Conservation (phyloP, 2,888 invertebrate genomes). For the Drosophila eohydei region DNA sequence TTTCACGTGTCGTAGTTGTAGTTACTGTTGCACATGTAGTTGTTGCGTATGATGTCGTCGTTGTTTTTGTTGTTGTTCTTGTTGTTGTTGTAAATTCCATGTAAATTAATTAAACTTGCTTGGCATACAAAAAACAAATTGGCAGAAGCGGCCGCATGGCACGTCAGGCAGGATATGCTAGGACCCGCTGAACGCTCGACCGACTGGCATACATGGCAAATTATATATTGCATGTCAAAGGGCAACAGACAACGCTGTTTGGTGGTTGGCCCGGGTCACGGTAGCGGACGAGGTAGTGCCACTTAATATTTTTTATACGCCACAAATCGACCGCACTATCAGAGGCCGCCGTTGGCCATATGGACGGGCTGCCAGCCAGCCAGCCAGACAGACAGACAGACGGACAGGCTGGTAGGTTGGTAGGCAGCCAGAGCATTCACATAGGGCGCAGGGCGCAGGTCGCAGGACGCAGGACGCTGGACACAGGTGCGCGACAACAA, state of each 20-base stretch:
- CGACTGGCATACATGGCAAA: constrained; percentile 69
- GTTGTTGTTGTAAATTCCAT: constrained; percentile 75
- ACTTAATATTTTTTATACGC: constrained; percentile 80
- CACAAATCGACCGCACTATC: constrained; percentile 80
- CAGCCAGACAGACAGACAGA: background rate
- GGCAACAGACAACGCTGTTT: constrained; percentile 61
- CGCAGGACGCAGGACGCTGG: constrained; percentile 18
- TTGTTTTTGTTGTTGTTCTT: constrained; percentile 39
- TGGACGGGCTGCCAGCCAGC: constrained; percentile 24
- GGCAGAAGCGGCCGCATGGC: constrained; percentile 58
- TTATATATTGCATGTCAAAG: constrained; percentile 81
- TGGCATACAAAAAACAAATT: constrained; percentile 76
- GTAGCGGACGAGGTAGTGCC: constrained; percentile 48
- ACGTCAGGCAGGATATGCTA: constrained; percentile 46
- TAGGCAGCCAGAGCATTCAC: background rate
- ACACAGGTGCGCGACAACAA: constrained; percentile 74
- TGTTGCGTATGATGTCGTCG: background rate
- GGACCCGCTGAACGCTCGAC: constrained; percentile 24
- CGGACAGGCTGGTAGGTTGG: background rate
- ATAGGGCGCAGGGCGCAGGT: constrained; percentile 42
- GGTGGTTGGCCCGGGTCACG: constrained; percentile 32
- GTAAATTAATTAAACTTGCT: constrained; percentile 81
- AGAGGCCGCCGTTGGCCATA: constrained; percentile 63
- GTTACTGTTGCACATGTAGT: constrained; percentile 39
- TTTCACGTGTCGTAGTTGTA: constrained; percentile 72